Evolutionary conservation across 2,113 vertebrate genomes (phyloP), one percentile per base, ranked within the genome.

Genomic region (Neotoma lepida): DNA sequence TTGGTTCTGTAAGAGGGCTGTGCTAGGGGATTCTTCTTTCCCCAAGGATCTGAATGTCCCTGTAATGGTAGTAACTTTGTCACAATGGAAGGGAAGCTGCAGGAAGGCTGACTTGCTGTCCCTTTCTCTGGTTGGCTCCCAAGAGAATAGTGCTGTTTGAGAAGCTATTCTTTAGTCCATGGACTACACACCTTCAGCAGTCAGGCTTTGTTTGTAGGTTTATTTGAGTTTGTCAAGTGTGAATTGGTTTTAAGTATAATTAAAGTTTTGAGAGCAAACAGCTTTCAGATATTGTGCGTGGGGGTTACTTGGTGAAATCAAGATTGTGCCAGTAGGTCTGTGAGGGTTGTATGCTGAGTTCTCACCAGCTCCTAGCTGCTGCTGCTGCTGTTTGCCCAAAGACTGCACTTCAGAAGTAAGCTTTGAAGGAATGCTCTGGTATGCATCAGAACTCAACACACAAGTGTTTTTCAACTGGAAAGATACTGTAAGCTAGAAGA

Each of bases 241-340:
- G 54, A 44, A 58, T 86, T 86, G 6, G 35, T 86, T 78, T 94
- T 46, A 90, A 44, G 44, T 92, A 33, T 77, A 88, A 68, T 77
- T 93, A 41, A 76, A 86, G 20, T 87, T 81, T 92, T 61, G 73
- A 82, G 54, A 89, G 26, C 58, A 92, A 82, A 73, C 1, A 61
- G 33, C 73, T 86, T 35, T 94, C 64, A 96, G 24, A 84, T 82
- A 86, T 33, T 84, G 54, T 85, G 41, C 30, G 14, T 64, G 86
- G 77, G 13, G 44, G 49, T 86, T 58, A 89, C 63, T 15, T 66
- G 76, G 41, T 71, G 33, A 95, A 71, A 46, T 90, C n/a, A n/a
- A 46, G 63, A 56, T 84, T 73, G 46, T 82, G 44, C 71, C 44
- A 70, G 24, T 56, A 70, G 61, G 54, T 78, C 44, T 41, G 15